Evolutionary conservation across 2,797 vertebrate genomes (phyloP), one percentile per base, ranked within the genome.

Genomic region (Gymnodraco acuticeps): DNA sequence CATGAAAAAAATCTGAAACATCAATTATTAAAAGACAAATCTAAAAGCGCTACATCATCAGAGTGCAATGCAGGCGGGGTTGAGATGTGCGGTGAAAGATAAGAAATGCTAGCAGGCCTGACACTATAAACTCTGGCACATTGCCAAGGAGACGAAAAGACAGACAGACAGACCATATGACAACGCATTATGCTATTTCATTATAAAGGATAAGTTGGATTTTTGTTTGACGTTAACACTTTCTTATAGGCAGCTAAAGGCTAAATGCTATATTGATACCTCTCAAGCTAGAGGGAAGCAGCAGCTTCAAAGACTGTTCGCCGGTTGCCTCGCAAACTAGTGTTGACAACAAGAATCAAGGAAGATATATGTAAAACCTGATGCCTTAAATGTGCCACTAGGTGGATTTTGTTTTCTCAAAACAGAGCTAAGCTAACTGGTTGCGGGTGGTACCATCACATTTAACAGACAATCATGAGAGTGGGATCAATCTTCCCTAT

Each of bases 41-140:
- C 88, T 92, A 88, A 89, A 93, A 93, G 87, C 67, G 68, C 86
- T 89, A 90, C 85, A 89, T 92, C 88, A 88, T 90, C 83, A 74
- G 42, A 78, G 62, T 0, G n/a, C 23, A 17, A 64, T 17, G 33
- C 61, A 1, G 19, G 3, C 27, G 17, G 17, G 55, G 6, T 31
- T 38, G 33, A 19, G n/a, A 19, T 58, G 52, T 62, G 58, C 77
- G 68, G 33, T 54, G 50, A 55, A 15, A 64, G 46, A 2, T 2
- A 31, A 81, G 64, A 62, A 69, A 69, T 67, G 56, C 64, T 27
- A 56, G 27, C 54, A 81, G 64, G 78, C 62, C 67, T 73, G 68
- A 88, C 75, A 75, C 60, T 63, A 65, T 63, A 68, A 64, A 80
- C 70, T 63, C 58, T 17, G 42, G 50, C 63, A 56, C 47, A 47